phyloP scores from a whole-genome alignment of 2,113 vertebrate species.

The Gila orcuttii region DNA sequence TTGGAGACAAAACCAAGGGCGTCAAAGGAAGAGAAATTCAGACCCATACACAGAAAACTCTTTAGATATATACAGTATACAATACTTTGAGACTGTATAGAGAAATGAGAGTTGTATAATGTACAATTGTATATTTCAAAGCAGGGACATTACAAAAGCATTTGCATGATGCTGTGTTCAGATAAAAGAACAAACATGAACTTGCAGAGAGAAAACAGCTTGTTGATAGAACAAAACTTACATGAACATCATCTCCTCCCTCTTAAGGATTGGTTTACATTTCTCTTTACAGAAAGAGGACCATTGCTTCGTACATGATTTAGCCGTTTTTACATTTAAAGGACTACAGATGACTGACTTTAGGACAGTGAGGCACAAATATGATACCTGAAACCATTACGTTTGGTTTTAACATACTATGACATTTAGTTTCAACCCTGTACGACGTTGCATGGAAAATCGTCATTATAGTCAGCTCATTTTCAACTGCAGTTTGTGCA shows the following conservation, averaged over 20 bases:
- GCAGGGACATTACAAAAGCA: conserved; percentile 24
- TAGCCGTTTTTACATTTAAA: conserved; percentile 12
- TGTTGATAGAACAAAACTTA: background rate
- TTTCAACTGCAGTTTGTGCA: background rate
- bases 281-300: conserved; percentile 3
- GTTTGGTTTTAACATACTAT: conserved; percentile 3
- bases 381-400: conserved; percentile 28
- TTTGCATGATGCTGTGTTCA: conserved; percentile 18
- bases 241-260: background rate
- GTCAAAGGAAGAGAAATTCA: conserved; percentile 35
- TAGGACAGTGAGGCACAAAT: conserved; percentile 29
- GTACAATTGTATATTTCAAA: conserved; percentile 27
- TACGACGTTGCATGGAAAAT: background rate
- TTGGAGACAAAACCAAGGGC: conserved; percentile 44
- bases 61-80: conserved; percentile 29
- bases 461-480: background rate
- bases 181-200: conserved; percentile 8
- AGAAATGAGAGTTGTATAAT: conserved; percentile 20
- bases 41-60: conserved; percentile 30
- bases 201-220: conserved; percentile 13
- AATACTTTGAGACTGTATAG: conserved; percentile 27
- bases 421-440: conserved; percentile 11
- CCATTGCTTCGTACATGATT: conserved; percentile 25
- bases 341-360: background rate
- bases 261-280: conserved; percentile 13